phyloP scores from a whole-genome alignment of 2,797 vertebrate genomes.

The Hoplostethus mediterraneus region DNA sequence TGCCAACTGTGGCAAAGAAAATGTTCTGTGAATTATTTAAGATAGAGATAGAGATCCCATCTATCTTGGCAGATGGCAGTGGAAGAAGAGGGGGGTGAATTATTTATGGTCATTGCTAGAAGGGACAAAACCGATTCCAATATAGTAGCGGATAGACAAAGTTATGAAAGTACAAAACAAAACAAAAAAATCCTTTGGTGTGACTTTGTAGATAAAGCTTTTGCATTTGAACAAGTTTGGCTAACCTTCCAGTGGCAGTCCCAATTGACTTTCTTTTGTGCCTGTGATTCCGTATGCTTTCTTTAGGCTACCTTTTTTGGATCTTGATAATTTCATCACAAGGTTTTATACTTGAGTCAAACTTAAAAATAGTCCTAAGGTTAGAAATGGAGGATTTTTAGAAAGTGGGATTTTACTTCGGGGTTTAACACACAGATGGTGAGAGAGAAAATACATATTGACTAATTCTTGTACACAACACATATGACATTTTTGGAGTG shows the following conservation, averaged over 20 bases:
- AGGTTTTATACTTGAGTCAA: conserved; percentile 2
- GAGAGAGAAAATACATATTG: conserved; percentile 9
- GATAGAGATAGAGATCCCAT: no score
- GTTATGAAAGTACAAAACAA: background rate
- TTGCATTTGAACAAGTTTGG: conserved; percentile 33
- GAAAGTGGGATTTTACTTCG: background rate
- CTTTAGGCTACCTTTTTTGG: background rate
- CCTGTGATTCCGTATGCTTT: conserved; percentile 32
- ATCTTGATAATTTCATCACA: conserved; percentile 11
- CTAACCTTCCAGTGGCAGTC: conserved; percentile 13
- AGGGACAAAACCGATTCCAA: no score
- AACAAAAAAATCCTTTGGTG: conserved; percentile 1
- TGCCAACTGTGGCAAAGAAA: background rate
- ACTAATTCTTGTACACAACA: conserved; percentile 9
- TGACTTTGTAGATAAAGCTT: conserved; percentile 59
- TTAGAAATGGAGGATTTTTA: conserved; percentile 14
- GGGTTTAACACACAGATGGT: conserved; percentile 10
- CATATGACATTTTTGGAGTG: conserved; percentile 2
- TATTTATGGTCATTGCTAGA: no score
- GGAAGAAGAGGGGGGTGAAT: no score
- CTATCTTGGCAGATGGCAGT: no score
- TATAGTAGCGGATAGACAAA: no score
- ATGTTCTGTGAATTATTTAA: no score
- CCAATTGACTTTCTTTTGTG: conserved; percentile 17
- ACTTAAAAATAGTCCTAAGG: background rate